phyloP scores from a whole-genome alignment of 2,797 vertebrate genomes.

The Sandelia bainsii region DNA sequence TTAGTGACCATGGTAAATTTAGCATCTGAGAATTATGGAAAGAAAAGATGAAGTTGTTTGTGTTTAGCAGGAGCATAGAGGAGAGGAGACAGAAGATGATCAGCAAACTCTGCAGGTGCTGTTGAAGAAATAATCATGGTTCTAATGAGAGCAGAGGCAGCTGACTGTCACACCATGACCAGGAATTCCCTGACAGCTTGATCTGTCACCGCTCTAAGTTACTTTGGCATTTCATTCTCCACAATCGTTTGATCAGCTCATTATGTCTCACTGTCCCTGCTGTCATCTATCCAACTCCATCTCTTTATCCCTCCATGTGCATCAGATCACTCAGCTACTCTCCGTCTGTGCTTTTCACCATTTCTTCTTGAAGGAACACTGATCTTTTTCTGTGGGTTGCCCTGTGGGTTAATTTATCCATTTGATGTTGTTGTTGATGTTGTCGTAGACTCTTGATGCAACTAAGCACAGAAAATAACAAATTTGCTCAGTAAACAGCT shows the following conservation, averaged over 20 bases:
- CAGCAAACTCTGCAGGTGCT: slow-evolving; percentile 34
- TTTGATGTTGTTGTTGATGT: slow-evolving; percentile 2
- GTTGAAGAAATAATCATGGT: slow-evolving; percentile 30
- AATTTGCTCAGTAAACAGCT: not conserved
- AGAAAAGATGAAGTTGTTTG: slow-evolving; percentile 1
- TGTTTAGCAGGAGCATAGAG: slow-evolving; percentile 1
- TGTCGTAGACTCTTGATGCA: no score
- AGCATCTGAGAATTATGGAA: not conserved
- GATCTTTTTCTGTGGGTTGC: not conserved
- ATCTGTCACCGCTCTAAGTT: slow-evolving; percentile 41
- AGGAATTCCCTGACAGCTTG: slow-evolving; percentile 54
- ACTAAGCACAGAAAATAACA: no score
- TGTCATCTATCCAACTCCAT: slow-evolving; percentile 54
- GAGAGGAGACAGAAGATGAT: not conserved
- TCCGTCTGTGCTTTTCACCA: slow-evolving; percentile 23
- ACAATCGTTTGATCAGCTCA: slow-evolving; percentile 68
- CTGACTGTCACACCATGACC: slow-evolving; percentile 39
- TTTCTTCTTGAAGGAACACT: slow-evolving; percentile 24
- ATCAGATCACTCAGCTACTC: slow-evolving; percentile 21
- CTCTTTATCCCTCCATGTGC: slow-evolving; percentile 40
- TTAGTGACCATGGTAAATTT: not conserved
- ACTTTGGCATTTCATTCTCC: slow-evolving; percentile 58
- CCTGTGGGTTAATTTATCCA: not conserved
- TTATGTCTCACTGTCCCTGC: slow-evolving; percentile 51
- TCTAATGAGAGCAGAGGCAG: slow-evolving; percentile 37